Conservation (phyloP, 1,140 invertebrate species). For the Caerostris extrusa region DNA sequence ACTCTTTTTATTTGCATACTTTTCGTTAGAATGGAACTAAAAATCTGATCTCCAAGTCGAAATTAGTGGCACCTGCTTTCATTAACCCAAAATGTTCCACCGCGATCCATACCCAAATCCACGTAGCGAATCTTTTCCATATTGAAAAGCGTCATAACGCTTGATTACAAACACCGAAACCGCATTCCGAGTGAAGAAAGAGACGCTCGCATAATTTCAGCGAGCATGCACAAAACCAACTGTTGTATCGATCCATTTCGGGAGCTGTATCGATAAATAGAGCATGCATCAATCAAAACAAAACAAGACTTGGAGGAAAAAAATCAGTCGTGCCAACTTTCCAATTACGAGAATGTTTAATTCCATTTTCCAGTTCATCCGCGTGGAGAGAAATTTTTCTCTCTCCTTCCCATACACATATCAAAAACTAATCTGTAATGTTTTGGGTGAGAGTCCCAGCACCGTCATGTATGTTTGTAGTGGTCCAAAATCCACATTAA, state of each 20-base stretch:
- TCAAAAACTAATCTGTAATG: conserved; percentile 77
- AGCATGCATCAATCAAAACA: not conserved
- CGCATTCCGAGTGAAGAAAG: not conserved
- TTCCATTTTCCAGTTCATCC: conserved; percentile 77
- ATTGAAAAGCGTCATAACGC: not conserved
- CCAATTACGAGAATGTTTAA: conserved; percentile 77
- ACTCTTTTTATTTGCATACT: not conserved
- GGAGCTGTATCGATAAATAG: conserved; percentile 70
- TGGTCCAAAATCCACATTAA: too few relatives aligned
- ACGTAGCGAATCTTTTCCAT: not conserved
- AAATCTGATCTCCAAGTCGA: not conserved
- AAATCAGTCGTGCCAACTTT: conserved; percentile 60
- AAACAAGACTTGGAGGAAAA: conserved; percentile 46
- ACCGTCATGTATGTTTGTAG: too few relatives aligned
- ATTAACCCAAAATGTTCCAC: not conserved
- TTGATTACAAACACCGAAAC: not conserved
- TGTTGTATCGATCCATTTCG: conserved; percentile 69
- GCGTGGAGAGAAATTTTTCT: conserved; percentile 71
- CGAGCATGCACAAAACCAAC: conserved; percentile 42
- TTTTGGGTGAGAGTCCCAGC: not conserved
- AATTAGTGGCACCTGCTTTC: not conserved
- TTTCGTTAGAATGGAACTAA: not conserved
- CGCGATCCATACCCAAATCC: not conserved
- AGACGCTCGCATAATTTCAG: conserved; percentile 8
- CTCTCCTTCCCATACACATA: conserved; percentile 44